phyloP scores from a whole-genome alignment of 64 coral and sea anemone genomes.

The Hydrozoanthus tunicans region DNA sequence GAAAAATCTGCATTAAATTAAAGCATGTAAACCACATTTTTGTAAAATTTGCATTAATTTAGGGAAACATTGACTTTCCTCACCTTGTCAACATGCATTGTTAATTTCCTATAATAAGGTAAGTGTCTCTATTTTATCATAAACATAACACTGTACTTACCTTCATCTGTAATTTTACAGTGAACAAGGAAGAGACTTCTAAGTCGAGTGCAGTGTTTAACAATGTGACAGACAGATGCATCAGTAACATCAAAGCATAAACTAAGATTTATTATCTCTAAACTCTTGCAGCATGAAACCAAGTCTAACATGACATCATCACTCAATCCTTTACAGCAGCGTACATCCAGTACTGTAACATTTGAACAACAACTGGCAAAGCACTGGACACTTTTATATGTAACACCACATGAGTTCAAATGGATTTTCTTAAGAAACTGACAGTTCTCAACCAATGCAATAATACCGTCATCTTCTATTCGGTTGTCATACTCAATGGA shows the following conservation, averaged over 20 bases:
- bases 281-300: constrained; percentile 40
- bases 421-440: constrained; percentile 71
- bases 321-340: constrained; percentile 64
- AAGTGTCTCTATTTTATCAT: no score
- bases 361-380: constrained; percentile 68
- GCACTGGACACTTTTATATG: constrained; percentile 45
- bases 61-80: no score
- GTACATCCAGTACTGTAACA: constrained; percentile 75
- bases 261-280: constrained; percentile 83
- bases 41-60: no score
- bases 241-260: constrained; percentile 92
- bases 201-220: constrained; percentile 55
- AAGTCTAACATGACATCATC: constrained; percentile 73
- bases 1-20: no score
- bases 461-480: constrained; percentile 75
- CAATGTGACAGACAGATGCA: constrained; percentile 57
- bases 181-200: constrained; percentile 89
- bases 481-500: constrained; percentile 76
- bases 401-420: constrained; percentile 84
- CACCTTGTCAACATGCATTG: no score
- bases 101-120: no score
- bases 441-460: constrained; percentile 72
- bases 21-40: no score
- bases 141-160: constrained; percentile 27
- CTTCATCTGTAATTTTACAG: constrained; percentile 88